phyloP scores from a whole-genome alignment of 64 coral and sea anemone genomes.

The Astreopora myriophthalma region DNA sequence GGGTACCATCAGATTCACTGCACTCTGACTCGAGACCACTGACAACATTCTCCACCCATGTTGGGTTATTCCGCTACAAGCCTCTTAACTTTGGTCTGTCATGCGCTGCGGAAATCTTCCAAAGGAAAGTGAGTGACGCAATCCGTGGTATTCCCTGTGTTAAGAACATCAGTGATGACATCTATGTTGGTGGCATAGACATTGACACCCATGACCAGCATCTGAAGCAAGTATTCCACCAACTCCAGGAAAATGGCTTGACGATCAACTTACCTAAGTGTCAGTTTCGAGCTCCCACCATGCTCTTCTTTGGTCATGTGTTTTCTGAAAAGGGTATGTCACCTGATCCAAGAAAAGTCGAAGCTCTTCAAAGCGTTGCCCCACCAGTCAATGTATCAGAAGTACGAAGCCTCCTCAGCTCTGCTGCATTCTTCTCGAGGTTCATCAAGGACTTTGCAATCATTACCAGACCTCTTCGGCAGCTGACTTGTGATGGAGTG shows the following conservation, averaged over 20 bases:
- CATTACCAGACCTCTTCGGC: conserved; percentile 18
- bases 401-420: conserved; percentile 40
- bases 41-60: background rate
- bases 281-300: conserved; percentile 44
- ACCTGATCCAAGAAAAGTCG: conserved; percentile 69
- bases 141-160: conserved; percentile 51
- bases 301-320: conserved; percentile 70
- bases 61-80: background rate
- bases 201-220: conserved; percentile 32
- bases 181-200: conserved; percentile 32
- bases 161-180: conserved; percentile 57
- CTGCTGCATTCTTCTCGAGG: conserved; percentile 42
- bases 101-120: background rate
- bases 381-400: conserved; percentile 29
- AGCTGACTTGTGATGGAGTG: conserved; percentile 26
- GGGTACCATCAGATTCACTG: conserved; percentile 35
- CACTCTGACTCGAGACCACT: background rate
- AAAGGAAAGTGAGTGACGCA: conserved; percentile 40
- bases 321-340: conserved; percentile 61
- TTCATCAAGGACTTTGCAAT: conserved; percentile 36
- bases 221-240: conserved; percentile 39
- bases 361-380: conserved; percentile 29
- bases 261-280: conserved; percentile 64
- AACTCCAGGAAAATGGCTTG: conserved; percentile 43
- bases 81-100: background rate